phyloP scores from a whole-genome alignment of 2,113 vertebrate genomes.

The Lepisosteus osseus region DNA sequence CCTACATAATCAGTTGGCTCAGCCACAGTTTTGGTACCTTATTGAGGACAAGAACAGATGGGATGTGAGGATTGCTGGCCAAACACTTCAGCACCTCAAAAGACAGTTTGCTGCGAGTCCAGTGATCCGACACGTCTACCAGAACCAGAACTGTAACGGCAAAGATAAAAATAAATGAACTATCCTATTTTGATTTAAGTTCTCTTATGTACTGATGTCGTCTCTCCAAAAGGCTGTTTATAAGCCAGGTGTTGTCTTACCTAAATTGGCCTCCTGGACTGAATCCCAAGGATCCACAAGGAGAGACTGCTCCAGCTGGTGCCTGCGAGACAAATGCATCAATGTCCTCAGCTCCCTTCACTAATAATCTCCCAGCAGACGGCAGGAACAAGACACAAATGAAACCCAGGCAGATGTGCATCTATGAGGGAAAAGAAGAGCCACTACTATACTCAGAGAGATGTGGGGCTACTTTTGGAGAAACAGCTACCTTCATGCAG shows the following conservation, averaged over 20 bases:
- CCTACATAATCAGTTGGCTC: too few species aligned
- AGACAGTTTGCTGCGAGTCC: conserved; percentile 70
- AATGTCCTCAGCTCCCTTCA: neutral
- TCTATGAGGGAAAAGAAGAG: too few species aligned
- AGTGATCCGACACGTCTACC: conserved; percentile 85
- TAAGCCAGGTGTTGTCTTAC: conserved; percentile 50
- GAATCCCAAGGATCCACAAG: conserved; percentile 82
- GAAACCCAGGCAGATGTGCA: too few species aligned
- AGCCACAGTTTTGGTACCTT: conserved; percentile 66
- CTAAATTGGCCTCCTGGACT: conserved; percentile 78
- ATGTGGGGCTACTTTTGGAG: too few species aligned
- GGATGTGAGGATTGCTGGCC: conserved; percentile 63
- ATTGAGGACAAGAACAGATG: conserved; percentile 87
- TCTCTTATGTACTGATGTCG: neutral
- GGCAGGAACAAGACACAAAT: too few species aligned
- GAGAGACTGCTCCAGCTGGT: conserved; percentile 80
- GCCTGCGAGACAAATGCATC: conserved; percentile 56
- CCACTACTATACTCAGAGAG: too few species aligned
- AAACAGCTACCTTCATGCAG: too few species aligned
- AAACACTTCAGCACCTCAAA: conserved; percentile 79
- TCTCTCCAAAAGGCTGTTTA: neutral
- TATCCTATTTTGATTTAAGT: neutral
- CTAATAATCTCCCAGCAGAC: too few species aligned
- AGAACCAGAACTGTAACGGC: conserved; percentile 76
- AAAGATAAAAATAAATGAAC: conserved; percentile 7